Conservation (phyloP, 1,140 invertebrate species). For the Drosophila truncata region DNA sequence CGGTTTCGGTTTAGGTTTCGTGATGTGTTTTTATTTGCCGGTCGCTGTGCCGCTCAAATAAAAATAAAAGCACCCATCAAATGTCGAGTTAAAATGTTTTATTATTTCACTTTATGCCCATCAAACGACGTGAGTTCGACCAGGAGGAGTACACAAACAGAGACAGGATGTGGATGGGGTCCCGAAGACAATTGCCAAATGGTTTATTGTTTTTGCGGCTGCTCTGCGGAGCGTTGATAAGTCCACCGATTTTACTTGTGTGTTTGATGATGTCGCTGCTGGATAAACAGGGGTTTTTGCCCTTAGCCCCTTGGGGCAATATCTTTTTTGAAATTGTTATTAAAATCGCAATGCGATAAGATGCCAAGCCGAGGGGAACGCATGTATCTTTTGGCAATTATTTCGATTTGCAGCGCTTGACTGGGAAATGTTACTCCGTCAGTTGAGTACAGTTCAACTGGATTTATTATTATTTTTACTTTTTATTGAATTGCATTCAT, state of each 20-base stretch:
- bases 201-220: slow-evolving; percentile 75
- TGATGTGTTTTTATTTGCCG: slow-evolving; percentile 75
- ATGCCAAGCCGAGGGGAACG: neutral
- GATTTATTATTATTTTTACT: slow-evolving; percentile 4
- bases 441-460: slow-evolving; percentile 6
- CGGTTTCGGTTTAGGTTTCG: slow-evolving; percentile 14
- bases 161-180: slow-evolving; percentile 11
- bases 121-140: slow-evolving; percentile 53
- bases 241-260: slow-evolving; percentile 49
- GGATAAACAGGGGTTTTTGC: slow-evolving; percentile 60
- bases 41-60: slow-evolving; percentile 78
- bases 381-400: slow-evolving; percentile 47
- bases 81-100: slow-evolving; percentile 82
- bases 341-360: slow-evolving; percentile 76
- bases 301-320: slow-evolving; percentile 63
- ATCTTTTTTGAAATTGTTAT: slow-evolving; percentile 71
- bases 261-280: slow-evolving; percentile 69
- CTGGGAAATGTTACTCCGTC: slow-evolving; percentile 11
- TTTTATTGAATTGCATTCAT: neutral
- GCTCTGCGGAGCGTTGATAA: slow-evolving; percentile 62
- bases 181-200: slow-evolving; percentile 73
- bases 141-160: slow-evolving; percentile 26
- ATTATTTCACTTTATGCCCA: slow-evolving; percentile 76
- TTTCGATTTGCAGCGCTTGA: slow-evolving; percentile 61
- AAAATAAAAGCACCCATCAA: slow-evolving; percentile 77